Percentiles rank a stretch among this genome's conserved stretches.
Evolutionary conservation across 2,797 vertebrate species (phyloP).

Genomic region (Choloepus didactylus): DNA sequence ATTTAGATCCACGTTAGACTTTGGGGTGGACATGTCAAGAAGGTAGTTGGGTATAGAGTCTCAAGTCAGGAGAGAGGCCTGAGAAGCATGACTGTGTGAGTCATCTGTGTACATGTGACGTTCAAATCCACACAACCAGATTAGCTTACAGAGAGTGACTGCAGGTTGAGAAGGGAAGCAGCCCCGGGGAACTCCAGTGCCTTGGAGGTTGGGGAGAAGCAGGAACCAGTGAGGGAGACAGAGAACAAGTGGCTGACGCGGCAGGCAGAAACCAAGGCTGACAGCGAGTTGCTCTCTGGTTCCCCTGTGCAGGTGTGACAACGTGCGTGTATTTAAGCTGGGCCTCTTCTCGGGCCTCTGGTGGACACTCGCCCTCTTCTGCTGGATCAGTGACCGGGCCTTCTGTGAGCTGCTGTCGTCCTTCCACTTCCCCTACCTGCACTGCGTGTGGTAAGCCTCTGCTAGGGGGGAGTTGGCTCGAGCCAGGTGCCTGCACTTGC

Average conservation of each 20-base stretch:
- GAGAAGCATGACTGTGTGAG: not conserved
- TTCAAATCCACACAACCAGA: too few species aligned
- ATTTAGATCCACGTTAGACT: not conserved
- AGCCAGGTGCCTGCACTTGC: not conserved
- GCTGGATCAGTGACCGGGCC: constrained; percentile 97
- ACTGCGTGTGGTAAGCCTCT: constrained; percentile 95
- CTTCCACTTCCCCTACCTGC: constrained; percentile 98
- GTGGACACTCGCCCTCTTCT: constrained; percentile 96
- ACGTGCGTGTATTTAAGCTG: constrained; percentile 96
- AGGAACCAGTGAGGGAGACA: not conserved
- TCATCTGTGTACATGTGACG: fast-evolving
- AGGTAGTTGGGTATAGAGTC: not conserved
- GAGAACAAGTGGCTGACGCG: not conserved
- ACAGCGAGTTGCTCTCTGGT: not conserved
- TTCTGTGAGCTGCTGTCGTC: constrained; percentile 98
- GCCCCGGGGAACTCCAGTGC: not conserved
- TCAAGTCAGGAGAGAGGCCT: not conserved
- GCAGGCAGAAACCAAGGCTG: not conserved
- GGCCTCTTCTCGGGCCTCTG: constrained; percentile 94
- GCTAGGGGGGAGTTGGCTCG: fast-evolving
- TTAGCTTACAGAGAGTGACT: too few species aligned
- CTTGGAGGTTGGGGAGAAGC: not conserved
- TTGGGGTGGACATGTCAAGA: not conserved
- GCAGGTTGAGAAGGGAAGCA: not conserved
- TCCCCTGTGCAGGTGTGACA: constrained; percentile 93